A percentile compares a stretch with the other conserved stretches of the same genome.
Evolutionary conservation across 2,888 invertebrate genomes (phyloP).

Genomic region (Chironomus tentans): DNA sequence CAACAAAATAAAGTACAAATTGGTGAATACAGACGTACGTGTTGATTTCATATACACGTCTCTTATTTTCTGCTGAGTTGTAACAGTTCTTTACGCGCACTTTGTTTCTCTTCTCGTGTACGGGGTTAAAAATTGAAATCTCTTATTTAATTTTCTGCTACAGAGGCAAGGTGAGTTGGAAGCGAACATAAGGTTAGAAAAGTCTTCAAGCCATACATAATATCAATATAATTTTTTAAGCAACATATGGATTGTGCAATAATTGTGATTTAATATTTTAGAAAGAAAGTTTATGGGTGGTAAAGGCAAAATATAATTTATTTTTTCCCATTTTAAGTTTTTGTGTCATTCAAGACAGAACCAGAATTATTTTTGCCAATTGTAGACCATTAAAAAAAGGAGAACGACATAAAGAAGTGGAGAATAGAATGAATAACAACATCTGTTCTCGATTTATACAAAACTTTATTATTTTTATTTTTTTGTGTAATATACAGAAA

Average conservation of each 20-base stretch:
- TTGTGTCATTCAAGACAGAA: not conserved
- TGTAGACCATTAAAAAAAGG: not conserved
- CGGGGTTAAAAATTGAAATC: not conserved
- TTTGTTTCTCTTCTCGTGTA: not conserved
- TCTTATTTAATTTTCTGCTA: no score
- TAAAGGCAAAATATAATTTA: not conserved
- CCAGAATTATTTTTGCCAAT: not conserved
- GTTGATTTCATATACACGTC: not conserved
- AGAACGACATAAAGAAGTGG: not conserved
- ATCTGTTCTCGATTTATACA: constrained; percentile 16
- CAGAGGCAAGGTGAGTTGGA: not conserved
- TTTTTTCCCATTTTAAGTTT: not conserved
- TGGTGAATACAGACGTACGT: not conserved
- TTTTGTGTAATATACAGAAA: not conserved
- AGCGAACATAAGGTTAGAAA: not conserved
- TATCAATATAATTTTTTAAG: not conserved
- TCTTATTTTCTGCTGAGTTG: not conserved
- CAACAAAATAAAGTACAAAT: not conserved
- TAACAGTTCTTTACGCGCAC: not conserved
- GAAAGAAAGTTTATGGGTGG: not conserved
- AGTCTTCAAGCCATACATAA: not conserved
- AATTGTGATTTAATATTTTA: constrained; percentile 8
- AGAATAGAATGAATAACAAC: not conserved
- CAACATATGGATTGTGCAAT: not conserved
- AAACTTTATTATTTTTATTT: not conserved